Conservation (phyloP, 2,888 invertebrate species). For the Ctena decussata region DNA sequence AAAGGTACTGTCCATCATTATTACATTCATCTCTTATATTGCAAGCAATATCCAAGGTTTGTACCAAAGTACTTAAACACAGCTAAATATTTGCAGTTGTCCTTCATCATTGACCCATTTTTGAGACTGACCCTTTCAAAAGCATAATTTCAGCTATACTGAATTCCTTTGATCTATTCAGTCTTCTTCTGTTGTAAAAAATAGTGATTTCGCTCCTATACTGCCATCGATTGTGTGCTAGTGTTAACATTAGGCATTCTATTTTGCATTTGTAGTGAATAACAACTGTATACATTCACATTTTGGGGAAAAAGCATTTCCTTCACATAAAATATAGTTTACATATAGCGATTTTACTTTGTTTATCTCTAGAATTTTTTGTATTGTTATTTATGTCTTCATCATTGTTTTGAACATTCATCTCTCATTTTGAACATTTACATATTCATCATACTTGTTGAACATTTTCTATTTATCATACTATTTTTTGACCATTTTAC, state of each 20-base stretch:
- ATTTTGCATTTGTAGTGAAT: neutral
- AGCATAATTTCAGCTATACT: neutral
- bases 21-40: neutral
- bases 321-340: neutral
- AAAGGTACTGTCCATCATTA: neutral
- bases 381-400: neutral
- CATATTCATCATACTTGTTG: neutral
- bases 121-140: neutral
- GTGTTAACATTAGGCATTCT: neutral
- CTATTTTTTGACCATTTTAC: neutral
- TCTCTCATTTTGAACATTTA: neutral
- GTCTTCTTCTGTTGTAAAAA: neutral
- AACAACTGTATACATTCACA: neutral
- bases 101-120: neutral
- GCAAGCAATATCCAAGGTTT: neutral
- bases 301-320: neutral
- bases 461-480: neutral
- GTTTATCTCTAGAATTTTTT: neutral
- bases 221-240: neutral
- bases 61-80: neutral
- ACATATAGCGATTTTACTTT: neutral
- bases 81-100: neutral
- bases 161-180: neutral
- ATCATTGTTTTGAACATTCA: neutral
- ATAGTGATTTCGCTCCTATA: neutral